Percentiles rank a stretch among this genome's conserved stretches.
phyloP scores from a whole-genome alignment of 2,113 vertebrate genomes.

The Austrofundulus limnaeus region DNA sequence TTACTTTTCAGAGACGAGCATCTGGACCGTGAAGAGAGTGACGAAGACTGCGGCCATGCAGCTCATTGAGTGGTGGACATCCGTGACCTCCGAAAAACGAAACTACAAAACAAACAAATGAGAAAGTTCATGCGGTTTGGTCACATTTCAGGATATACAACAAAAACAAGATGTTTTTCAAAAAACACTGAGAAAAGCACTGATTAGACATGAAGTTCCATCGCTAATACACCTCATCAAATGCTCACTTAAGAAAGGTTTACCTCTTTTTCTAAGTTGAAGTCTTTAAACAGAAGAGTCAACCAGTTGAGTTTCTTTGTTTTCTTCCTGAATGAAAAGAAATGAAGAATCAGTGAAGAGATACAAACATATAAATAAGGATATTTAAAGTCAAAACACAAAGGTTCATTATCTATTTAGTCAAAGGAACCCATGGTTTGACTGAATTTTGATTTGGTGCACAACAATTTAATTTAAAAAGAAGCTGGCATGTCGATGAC shows the following conservation, averaged over 20 bases:
- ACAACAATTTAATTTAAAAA: too few relatives aligned
- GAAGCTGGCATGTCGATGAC: too few relatives aligned
- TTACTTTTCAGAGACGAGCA: constrained; percentile 86
- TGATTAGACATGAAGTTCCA: neutral
- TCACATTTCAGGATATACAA: neutral
- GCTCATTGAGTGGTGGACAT: constrained; percentile 81
- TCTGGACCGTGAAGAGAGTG: constrained; percentile 83
- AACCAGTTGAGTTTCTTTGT: constrained; percentile 76
- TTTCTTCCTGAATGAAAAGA: constrained; percentile 43
- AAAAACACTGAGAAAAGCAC: neutral
- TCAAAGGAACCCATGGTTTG: too few relatives aligned
- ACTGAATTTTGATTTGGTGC: too few relatives aligned
- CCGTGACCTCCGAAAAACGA: constrained; percentile 75
- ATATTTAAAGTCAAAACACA: neutral
- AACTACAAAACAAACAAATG: constrained; percentile 75
- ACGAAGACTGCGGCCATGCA: constrained; percentile 82
- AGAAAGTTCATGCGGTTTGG: neutral
- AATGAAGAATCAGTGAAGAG: neutral
- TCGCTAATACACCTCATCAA: too few relatives aligned
- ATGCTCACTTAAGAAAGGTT: neutral
- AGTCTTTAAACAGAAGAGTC: constrained; percentile 76
- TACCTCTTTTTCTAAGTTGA: constrained; percentile 77
- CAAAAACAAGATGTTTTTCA: too few relatives aligned
- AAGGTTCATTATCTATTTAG: too few relatives aligned
- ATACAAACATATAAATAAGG: neutral